Conservation (phyloP, 2,797 vertebrate species). For the Zalophus californianus region DNA sequence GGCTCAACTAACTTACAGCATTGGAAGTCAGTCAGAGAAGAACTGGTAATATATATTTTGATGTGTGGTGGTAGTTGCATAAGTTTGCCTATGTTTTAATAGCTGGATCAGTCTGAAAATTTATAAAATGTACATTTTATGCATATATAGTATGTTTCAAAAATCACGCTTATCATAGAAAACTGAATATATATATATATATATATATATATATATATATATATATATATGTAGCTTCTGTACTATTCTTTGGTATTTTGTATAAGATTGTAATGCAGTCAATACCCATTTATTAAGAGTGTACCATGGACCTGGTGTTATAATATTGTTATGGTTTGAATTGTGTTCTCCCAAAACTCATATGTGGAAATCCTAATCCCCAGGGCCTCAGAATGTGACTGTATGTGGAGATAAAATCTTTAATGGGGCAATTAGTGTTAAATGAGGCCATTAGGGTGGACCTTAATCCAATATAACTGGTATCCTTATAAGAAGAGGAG, state of each 20-base stretch:
- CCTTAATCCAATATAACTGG: not conserved
- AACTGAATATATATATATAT: not conserved
- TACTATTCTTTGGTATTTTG: not conserved
- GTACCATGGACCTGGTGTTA: not conserved
- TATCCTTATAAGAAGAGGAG: not conserved
- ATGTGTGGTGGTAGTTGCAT: not conserved
- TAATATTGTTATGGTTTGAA: not conserved
- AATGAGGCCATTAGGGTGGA: not conserved
- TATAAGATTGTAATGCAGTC: not conserved
- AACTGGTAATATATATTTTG: not conserved
- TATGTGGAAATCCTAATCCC: not conserved
- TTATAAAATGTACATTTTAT: not conserved
- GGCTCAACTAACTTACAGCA: not conserved
- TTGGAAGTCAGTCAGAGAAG: not conserved
- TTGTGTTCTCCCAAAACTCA: not conserved
- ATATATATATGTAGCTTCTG: not conserved
- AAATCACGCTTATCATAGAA: not conserved
- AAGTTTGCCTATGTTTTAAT: not conserved
- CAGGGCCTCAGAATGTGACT: not conserved
- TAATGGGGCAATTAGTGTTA: not conserved
- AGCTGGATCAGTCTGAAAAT: not conserved
- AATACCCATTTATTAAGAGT: not conserved
- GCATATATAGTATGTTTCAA: not conserved
- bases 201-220: not conserved
- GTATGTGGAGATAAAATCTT: not conserved